Conservation (phyloP, 2,113 vertebrate species). For the Malurus cyaneus region DNA sequence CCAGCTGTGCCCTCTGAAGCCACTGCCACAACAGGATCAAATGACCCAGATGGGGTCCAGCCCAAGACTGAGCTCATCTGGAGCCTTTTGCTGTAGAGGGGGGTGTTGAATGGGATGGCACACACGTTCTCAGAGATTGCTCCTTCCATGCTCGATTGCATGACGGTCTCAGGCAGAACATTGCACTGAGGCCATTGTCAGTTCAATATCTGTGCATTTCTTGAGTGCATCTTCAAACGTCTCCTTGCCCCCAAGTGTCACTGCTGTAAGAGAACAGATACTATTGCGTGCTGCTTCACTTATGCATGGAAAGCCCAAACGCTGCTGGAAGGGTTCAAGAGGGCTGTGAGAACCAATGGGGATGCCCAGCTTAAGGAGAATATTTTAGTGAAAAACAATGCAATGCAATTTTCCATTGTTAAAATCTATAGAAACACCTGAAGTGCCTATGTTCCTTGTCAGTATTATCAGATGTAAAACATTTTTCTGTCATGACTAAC, state of each 20-base stretch:
- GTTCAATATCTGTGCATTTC: background rate
- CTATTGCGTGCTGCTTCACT: background rate
- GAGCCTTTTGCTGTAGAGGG: background rate
- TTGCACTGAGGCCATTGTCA: background rate
- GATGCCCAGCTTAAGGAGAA: background rate
- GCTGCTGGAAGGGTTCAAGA: background rate
- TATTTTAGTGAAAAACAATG: background rate
- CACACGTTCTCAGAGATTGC: background rate
- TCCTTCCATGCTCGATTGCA: background rate
- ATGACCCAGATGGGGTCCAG: background rate
- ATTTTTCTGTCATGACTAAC: slow-evolving; percentile 56
- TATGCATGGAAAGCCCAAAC: background rate
- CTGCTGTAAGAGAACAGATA: background rate
- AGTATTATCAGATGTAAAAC: slow-evolving; percentile 17
- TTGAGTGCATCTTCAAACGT: background rate
- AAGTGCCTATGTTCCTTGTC: background rate
- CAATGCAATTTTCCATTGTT: background rate
- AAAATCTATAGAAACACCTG: background rate
- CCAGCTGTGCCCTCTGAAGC: background rate
- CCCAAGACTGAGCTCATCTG: background rate
- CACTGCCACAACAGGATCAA: background rate
- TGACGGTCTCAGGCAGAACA: background rate
- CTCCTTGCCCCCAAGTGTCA: background rate
- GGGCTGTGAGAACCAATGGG: background rate
- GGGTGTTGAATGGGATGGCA: background rate